Percentiles rank a stretch among this genome's conserved stretches.
These are phyloP conservation scores for Chrysemys picta DNA, from an alignment of 2,113 vertebrate species.

Conservation along the genomic window DNA sequence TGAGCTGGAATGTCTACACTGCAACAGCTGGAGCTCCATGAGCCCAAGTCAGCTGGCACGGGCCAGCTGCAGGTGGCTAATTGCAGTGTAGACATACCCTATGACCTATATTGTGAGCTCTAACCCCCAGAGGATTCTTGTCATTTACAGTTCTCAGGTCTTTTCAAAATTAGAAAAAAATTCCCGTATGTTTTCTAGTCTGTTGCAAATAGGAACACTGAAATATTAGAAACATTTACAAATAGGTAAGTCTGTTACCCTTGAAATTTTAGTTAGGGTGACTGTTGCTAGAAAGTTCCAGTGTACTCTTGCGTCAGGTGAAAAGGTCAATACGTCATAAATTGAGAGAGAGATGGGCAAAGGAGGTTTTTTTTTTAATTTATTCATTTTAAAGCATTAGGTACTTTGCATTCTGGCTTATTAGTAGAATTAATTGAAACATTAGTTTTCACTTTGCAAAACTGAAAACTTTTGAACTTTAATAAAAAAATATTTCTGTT, in stretches of 20 bases:
- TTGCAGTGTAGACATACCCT: not conserved
- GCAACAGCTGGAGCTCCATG: not conserved
- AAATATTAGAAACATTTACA: not conserved
- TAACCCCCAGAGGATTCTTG: not conserved
- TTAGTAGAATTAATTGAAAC: not conserved
- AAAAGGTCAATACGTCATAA: not conserved
- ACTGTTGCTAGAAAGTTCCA: not conserved
- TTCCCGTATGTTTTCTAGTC: not conserved
- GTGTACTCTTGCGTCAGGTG: not conserved
- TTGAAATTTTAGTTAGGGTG: not conserved
- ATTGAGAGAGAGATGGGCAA: not conserved
- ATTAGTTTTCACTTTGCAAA: not conserved
- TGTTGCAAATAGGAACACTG: not conserved
- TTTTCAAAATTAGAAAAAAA: not conserved
- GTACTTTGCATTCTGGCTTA: not conserved
- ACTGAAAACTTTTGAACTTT: not conserved
- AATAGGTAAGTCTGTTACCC: not conserved
- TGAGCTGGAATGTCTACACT: not conserved
- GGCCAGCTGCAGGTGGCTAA: not conserved
- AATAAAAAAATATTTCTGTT: not conserved
- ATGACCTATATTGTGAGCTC: not conserved
- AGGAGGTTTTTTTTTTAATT: not conserved
- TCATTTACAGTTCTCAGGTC: not conserved
- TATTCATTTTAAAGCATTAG: not conserved
- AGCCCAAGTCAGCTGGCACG: not conserved